Conservation (phyloP, 2,113 vertebrate species). For the Geothlypis trichas region DNA sequence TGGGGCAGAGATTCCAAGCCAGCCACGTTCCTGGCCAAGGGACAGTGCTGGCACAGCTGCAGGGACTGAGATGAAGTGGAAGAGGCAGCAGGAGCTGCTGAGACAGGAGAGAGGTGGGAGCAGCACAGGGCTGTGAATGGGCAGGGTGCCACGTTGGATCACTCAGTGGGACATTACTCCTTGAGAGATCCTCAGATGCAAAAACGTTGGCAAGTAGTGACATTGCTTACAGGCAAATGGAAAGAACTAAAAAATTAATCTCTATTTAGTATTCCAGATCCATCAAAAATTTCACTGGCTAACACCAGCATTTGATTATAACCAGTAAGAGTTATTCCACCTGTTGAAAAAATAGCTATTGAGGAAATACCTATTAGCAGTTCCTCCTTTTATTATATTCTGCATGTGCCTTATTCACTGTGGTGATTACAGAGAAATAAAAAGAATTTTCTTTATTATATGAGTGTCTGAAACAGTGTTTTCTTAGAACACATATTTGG, state of each 20-base stretch:
- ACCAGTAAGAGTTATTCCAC: not conserved
- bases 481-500: not conserved
- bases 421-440: not conserved
- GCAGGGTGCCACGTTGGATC: not conserved
- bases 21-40: not conserved
- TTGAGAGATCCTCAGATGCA: not conserved
- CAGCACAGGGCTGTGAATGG: fast-evolving
- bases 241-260: not conserved
- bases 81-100: not conserved
- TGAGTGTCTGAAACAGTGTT: not conserved
- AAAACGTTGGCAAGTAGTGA: not conserved
- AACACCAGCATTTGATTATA: not conserved
- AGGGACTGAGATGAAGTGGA: not conserved
- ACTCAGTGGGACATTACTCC: not conserved
- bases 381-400: not conserved
- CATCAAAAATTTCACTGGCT: not conserved
- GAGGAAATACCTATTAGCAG: not conserved
- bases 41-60: not conserved
- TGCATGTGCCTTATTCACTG: not conserved
- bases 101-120: not conserved
- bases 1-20: not conserved
- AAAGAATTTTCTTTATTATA: not conserved
- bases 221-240: not conserved
- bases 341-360: not conserved
- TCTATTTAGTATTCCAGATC: not conserved